These are phyloP conservation scores for Mythimna albipuncta DNA, from an alignment of 2,888 invertebrate species.

Conservation along the genomic window DNA sequence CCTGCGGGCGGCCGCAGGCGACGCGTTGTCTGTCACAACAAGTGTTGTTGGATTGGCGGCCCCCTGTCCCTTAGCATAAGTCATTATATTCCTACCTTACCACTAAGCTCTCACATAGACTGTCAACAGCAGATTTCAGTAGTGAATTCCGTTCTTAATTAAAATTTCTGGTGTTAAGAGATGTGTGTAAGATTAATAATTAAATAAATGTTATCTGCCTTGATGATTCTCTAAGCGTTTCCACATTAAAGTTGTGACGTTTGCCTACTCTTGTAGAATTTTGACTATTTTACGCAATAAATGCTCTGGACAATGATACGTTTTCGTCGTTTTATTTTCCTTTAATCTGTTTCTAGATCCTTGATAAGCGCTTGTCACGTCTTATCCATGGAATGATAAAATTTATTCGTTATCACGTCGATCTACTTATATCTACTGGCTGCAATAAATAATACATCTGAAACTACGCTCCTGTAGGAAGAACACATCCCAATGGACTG, in stretches of 20 bases:
- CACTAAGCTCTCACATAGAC: slow-evolving; percentile 72
- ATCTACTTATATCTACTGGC: neutral
- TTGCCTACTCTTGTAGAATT: slow-evolving; percentile 90
- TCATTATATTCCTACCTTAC: slow-evolving; percentile 65
- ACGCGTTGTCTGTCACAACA: slow-evolving; percentile 86
- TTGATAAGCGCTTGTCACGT: neutral
- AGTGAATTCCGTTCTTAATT: slow-evolving; percentile 69
- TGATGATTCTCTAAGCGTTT: slow-evolving; percentile 87
- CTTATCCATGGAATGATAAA: neutral
- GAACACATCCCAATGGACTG: neutral
- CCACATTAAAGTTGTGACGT: slow-evolving; percentile 89
- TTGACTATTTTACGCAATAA: slow-evolving; percentile 90
- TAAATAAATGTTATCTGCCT: slow-evolving; percentile 85
- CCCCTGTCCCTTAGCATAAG: slow-evolving; percentile 84
- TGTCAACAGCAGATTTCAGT: slow-evolving; percentile 71
- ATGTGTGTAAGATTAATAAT: slow-evolving; percentile 83
- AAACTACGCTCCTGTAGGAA: neutral
- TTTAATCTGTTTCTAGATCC: neutral
- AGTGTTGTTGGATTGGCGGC: slow-evolving; percentile 90
- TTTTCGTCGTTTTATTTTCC: slow-evolving; percentile 73
- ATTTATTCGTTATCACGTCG: neutral
- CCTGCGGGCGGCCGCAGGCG: slow-evolving; percentile 87
- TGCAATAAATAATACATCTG: neutral
- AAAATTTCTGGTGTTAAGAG: slow-evolving; percentile 76
- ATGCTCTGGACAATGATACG: slow-evolving; percentile 84